Evolutionary conservation across 2,888 invertebrate genomes (phyloP), one percentile per base, ranked within the genome.

Genomic region (Tachina lurida): DNA sequence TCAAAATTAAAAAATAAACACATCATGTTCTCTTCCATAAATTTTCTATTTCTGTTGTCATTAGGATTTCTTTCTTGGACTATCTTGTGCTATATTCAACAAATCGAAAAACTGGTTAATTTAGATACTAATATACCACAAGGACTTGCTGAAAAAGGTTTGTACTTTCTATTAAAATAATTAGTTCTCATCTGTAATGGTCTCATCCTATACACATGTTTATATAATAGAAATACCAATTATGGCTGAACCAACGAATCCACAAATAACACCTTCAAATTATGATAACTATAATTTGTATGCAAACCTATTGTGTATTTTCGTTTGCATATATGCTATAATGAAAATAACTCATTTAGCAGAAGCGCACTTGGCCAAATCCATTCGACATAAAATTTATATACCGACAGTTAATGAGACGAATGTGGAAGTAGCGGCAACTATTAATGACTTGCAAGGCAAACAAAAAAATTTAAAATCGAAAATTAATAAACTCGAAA

Each of bases 291-390:
- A 88, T 9, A 89, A 90, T 49, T 43, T 89, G 0, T 91, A 89
- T 47, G 71, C 89, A 52, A 88, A 88, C 71, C 89, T 90, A 84
- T 74, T 91, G 15, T 89, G 89, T 87, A 88, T 91, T 13, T 89
- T 91, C 31, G 89, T 87, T 0, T 89, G 89, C 60, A 88, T 91
- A 41, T 91, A 88, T 75, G 90, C 87, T 0, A 56, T 91, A 7
- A 88, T 89, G 12, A 90, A 89, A 81, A 77, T 91, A 0, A 87
- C 89, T 0, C 86, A 89, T 10, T 63, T 90, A 0, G 86, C 89
- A 3, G 90, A 91, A 43, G 87, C 82, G 10, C 89, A 88, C 76
- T 58, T 91, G 39, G 87, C 85, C 12, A 83, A 78, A n/a, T 74
- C 78, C 12, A 60, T 87, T 49, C 76, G 81, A 31, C 58, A 49